phyloP scores from a whole-genome alignment of 2,797 vertebrate species.

The Pangasius sanitwongsei region DNA sequence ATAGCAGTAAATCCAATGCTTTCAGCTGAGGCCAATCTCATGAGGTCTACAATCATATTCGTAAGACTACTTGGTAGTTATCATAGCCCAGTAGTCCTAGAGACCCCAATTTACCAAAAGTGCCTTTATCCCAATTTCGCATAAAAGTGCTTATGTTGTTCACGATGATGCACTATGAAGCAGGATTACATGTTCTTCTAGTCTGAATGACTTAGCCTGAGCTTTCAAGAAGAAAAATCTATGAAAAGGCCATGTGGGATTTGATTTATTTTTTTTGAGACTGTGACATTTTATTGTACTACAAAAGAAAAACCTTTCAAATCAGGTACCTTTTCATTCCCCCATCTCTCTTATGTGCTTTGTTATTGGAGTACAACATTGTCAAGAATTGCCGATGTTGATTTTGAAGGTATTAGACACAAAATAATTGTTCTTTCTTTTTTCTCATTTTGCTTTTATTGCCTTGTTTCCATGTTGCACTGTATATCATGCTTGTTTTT shows the following conservation, averaged over 20 bases:
- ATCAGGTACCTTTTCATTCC: background rate
- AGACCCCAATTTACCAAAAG: background rate
- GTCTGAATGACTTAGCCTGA: background rate
- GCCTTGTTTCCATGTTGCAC: slow-evolving; percentile 48
- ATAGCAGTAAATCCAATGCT: background rate
- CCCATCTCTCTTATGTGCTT: background rate
- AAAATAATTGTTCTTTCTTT: background rate
- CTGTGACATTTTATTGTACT: slow-evolving; percentile 6
- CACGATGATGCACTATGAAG: background rate
- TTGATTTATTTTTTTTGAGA: background rate
- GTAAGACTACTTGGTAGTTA: background rate
- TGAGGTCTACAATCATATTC: background rate
- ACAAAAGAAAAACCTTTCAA: background rate
- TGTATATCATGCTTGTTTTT: slow-evolving; percentile 58
- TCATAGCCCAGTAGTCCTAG: background rate
- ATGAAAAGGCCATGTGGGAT: slow-evolving; percentile 2
- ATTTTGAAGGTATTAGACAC: background rate
- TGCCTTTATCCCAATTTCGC: background rate
- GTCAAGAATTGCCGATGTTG: background rate
- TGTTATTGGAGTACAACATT: background rate
- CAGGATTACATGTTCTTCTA: background rate
- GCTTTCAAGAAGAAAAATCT: background rate
- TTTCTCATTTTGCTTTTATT: slow-evolving; percentile 36
- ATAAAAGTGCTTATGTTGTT: background rate
- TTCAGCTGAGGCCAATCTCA: background rate